These are phyloP conservation scores for Hypomecis punctinalis DNA, from an alignment of 2,888 invertebrate genomes.

Conservation along the genomic window DNA sequence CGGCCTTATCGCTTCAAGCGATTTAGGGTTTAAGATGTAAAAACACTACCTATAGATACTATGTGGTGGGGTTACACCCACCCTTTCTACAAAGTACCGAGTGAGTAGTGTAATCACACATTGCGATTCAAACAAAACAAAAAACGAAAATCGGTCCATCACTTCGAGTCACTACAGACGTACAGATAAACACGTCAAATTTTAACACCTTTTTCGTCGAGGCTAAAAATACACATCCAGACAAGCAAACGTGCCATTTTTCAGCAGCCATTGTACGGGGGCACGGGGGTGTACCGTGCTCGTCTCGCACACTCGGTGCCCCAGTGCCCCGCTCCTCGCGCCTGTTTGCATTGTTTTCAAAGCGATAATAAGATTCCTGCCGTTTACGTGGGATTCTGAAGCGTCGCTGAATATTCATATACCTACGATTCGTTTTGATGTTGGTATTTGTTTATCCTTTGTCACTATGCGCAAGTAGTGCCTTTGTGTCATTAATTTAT, in stretches of 20 bases:
- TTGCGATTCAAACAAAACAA: too few species aligned
- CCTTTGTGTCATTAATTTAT: background rate
- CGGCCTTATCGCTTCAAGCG: too few species aligned
- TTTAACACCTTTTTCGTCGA: too few species aligned
- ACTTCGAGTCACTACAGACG: too few species aligned
- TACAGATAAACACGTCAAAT: too few species aligned
- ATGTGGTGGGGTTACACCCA: too few species aligned
- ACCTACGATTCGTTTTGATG: constrained; percentile 13
- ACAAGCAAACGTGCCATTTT: constrained; percentile 2
- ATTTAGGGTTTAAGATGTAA: too few species aligned
- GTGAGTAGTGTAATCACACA: too few species aligned
- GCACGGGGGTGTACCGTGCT: background rate
- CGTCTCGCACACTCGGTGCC: constrained; percentile 2
- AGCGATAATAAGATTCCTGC: constrained; percentile 17
- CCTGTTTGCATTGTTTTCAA: constrained; percentile 24
- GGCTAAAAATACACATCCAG: background rate
- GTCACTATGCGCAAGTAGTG: background rate
- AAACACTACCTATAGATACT: too few species aligned
- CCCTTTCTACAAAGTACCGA: too few species aligned
- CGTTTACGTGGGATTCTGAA: constrained; percentile 16
- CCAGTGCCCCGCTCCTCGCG: constrained; percentile 12
- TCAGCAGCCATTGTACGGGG: constrained; percentile 3
- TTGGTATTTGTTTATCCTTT: constrained; percentile 4
- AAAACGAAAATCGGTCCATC: too few species aligned
- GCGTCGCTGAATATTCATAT: constrained; percentile 19